Evolutionary conservation across 2,797 vertebrate species (phyloP).

Genomic region (Sphaeramia orbicularis): DNA sequence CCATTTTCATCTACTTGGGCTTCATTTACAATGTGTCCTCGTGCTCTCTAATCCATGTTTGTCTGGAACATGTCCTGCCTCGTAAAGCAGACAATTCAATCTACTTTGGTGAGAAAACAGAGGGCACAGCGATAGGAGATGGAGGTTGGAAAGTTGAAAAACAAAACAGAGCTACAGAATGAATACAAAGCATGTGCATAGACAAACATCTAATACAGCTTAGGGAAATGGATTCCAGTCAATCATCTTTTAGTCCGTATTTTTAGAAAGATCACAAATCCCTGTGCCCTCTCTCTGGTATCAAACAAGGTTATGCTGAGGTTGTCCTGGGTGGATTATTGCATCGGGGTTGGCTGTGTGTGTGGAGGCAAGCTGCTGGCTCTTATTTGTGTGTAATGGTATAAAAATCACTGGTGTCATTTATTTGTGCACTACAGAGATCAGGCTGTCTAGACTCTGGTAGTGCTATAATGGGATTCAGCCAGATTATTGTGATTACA

Average conservation of each 20-base stretch:
- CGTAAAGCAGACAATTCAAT: conserved; percentile 52
- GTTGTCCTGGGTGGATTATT: conserved; percentile 70
- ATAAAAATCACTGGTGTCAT: conserved; percentile 57
- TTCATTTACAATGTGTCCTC: conserved; percentile 62
- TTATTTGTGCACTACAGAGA: conserved; percentile 70
- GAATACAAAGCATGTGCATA: conserved; percentile 49
- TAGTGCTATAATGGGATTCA: conserved; percentile 89
- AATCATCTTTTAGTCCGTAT: conserved; percentile 51
- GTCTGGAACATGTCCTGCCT: conserved; percentile 67
- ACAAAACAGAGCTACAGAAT: conserved; percentile 39
- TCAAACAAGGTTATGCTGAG: conserved; percentile 43
- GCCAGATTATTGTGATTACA: conserved; percentile 86
- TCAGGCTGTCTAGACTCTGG: conserved; percentile 86
- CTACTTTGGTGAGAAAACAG: too few species aligned
- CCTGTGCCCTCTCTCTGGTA: conserved; percentile 48
- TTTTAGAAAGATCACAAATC: conserved; percentile 72
- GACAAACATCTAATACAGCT: conserved; percentile 57
- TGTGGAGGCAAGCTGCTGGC: conserved; percentile 1
- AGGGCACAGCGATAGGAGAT: conserved; percentile 41
- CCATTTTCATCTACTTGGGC: conserved; percentile 54
- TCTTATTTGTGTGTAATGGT: conserved; percentile 34
- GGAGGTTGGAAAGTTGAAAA: conserved; percentile 38
- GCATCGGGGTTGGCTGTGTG: conserved; percentile 35
- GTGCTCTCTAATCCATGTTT: conserved; percentile 71
- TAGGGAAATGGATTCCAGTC: conserved; percentile 55